phyloP scores from a whole-genome alignment of 2,888 invertebrate species.

The Drosophila longiperda region DNA sequence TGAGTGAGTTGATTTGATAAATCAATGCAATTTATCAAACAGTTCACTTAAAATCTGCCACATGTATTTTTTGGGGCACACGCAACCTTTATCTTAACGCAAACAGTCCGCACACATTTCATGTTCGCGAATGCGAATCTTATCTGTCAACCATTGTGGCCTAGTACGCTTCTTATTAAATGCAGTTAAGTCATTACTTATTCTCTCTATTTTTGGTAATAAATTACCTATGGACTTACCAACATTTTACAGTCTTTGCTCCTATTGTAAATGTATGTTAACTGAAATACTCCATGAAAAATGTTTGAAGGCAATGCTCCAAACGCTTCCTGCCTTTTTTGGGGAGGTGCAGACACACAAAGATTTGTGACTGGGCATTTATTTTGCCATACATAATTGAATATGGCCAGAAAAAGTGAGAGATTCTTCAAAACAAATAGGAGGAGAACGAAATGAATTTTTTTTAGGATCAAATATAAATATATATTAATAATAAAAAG shows the following conservation, averaged over 20 bases:
- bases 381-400: slow-evolving; percentile 67
- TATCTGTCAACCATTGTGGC: slow-evolving; percentile 62
- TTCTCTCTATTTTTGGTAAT: slow-evolving; percentile 51
- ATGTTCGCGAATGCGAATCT: slow-evolving; percentile 41
- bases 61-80: slow-evolving; percentile 41
- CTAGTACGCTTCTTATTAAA: slow-evolving; percentile 69
- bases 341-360: slow-evolving; percentile 19
- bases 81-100: slow-evolving; percentile 59
- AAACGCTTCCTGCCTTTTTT: neutral
- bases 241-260: slow-evolving; percentile 38
- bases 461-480: slow-evolving; percentile 5
- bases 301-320: slow-evolving; percentile 23
- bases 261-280: slow-evolving; percentile 14
- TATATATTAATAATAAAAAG: neutral
- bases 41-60: slow-evolving; percentile 72
- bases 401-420: slow-evolving; percentile 29
- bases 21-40: slow-evolving; percentile 79
- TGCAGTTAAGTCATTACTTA: slow-evolving; percentile 60
- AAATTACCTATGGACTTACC: slow-evolving; percentile 52
- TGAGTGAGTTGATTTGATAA: slow-evolving; percentile 64
- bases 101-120: slow-evolving; percentile 51
- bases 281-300: slow-evolving; percentile 35
- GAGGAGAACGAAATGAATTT: slow-evolving; percentile 14
- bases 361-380: slow-evolving; percentile 72
- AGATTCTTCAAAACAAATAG: neutral